phyloP scores from a whole-genome alignment of 2,888 invertebrate species.

The Aspidiotus destructor region DNA sequence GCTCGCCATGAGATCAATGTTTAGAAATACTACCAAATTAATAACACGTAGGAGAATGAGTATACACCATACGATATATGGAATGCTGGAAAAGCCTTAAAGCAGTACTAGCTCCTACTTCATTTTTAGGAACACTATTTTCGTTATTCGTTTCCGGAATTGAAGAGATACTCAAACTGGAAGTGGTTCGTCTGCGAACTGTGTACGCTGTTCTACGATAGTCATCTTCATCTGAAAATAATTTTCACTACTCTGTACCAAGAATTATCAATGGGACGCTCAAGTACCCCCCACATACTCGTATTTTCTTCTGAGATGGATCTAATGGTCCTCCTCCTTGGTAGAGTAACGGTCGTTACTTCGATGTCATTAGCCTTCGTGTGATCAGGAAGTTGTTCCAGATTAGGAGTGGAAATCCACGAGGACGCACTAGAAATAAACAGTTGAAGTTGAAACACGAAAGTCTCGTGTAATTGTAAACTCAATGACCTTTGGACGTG shows the following conservation, averaged over 20 bases:
- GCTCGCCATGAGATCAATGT: too few relatives aligned
- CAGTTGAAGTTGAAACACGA: too few relatives aligned
- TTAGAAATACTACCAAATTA: too few relatives aligned
- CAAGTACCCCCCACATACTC: background rate
- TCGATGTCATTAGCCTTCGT: conserved; percentile 46
- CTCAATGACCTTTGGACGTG: too few relatives aligned
- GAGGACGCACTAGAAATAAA: conserved; percentile 44
- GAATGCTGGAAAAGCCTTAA: too few relatives aligned
- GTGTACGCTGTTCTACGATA: conserved; percentile 38
- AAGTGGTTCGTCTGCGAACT: conserved; percentile 36
- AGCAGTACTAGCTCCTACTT: too few relatives aligned
- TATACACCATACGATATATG: too few relatives aligned
- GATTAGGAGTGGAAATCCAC: conserved; percentile 76
- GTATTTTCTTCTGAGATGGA: background rate
- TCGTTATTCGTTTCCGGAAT: conserved; percentile 17
- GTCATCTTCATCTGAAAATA: conserved; percentile 35
- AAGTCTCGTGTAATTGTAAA: too few relatives aligned
- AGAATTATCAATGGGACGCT: too few relatives aligned
- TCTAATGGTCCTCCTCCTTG: conserved; percentile 50
- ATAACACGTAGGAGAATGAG: too few relatives aligned
- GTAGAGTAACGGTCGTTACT: conserved; percentile 55
- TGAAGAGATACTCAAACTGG: conserved; percentile 14
- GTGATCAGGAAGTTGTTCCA: conserved; percentile 50
- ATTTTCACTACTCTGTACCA: background rate
- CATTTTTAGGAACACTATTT: background rate